Conservation (phyloP, 1,140 invertebrate genomes). For the Pararge aegeria region DNA sequence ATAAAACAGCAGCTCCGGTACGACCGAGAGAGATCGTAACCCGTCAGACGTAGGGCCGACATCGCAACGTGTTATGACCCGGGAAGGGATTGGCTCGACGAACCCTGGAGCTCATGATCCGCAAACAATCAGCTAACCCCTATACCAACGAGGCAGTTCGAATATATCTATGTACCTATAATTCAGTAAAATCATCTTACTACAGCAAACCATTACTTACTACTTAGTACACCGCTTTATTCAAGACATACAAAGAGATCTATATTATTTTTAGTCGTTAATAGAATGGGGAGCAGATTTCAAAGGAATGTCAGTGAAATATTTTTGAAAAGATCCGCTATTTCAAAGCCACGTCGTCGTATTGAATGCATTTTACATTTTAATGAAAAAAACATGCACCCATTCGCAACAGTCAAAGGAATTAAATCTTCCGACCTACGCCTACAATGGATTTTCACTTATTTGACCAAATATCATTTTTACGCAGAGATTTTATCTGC, state of each 20-base stretch:
- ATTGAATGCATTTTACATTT: slow-evolving; percentile 72
- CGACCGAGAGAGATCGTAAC: too few species aligned
- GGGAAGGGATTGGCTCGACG: too few species aligned
- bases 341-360: slow-evolving; percentile 72
- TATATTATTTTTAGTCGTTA: slow-evolving; percentile 59
- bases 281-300: slow-evolving; percentile 53
- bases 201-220: too few species aligned
- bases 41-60: too few species aligned
- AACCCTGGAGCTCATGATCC: too few species aligned
- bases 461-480: slow-evolving; percentile 69
- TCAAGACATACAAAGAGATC: neutral
- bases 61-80: too few species aligned
- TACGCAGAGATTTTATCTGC: slow-evolving; percentile 29
- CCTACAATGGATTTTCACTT: slow-evolving; percentile 60
- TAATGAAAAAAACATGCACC: slow-evolving; percentile 74
- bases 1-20: too few species aligned
- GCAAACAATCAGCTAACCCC: too few species aligned
- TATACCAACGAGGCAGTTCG: too few species aligned
- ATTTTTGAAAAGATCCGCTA: slow-evolving; percentile 73
- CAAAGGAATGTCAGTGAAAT: slow-evolving; percentile 66
- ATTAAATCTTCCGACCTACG: slow-evolving; percentile 65
- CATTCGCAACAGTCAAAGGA: slow-evolving; percentile 75
- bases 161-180: too few species aligned
- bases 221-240: too few species aligned
- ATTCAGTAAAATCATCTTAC: too few species aligned